These are phyloP conservation scores for Cetonia aurata DNA, from an alignment of 2,888 invertebrate species.

Conservation along the genomic window DNA sequence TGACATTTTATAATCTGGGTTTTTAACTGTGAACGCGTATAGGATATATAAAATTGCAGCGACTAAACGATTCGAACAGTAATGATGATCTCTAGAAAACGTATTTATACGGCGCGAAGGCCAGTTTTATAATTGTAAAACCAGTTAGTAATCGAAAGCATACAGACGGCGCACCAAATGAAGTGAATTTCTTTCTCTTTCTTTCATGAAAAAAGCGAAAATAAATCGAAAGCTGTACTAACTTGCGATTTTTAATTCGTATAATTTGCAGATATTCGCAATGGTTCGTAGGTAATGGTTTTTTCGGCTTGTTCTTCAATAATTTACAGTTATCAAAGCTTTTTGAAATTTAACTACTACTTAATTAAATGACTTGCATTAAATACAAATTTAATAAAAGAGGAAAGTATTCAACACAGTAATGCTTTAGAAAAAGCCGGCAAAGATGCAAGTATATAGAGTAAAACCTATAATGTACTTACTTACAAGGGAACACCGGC, in stretches of 20 bases:
- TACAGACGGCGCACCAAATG: constrained; percentile 11
- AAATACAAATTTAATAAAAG: too few relatives aligned
- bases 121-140: constrained; percentile 36
- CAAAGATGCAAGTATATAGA: too few relatives aligned
- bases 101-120: constrained; percentile 12
- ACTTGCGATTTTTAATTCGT: constrained; percentile 4
- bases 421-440: too few relatives aligned
- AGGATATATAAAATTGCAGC: constrained; percentile 3
- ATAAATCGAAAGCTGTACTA: constrained; percentile 31
- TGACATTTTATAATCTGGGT: too few relatives aligned
- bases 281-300: not conserved
- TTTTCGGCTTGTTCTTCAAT: not conserved
- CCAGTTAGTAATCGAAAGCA: constrained; percentile 32
- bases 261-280: not conserved
- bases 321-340: too few relatives aligned
- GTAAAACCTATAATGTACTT: too few relatives aligned
- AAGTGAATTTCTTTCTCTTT: constrained; percentile 29
- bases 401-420: too few relatives aligned
- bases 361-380: too few relatives aligned
- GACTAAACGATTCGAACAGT: constrained; percentile 3
- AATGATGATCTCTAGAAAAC: constrained; percentile 29
- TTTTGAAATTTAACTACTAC: too few relatives aligned
- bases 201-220: constrained; percentile 28
- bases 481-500: too few relatives aligned
- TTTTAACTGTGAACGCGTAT: constrained; percentile 1